These are phyloP conservation scores for Pediacus dermestoides DNA, from an alignment of 2,888 invertebrate species.

Conservation along the genomic window DNA sequence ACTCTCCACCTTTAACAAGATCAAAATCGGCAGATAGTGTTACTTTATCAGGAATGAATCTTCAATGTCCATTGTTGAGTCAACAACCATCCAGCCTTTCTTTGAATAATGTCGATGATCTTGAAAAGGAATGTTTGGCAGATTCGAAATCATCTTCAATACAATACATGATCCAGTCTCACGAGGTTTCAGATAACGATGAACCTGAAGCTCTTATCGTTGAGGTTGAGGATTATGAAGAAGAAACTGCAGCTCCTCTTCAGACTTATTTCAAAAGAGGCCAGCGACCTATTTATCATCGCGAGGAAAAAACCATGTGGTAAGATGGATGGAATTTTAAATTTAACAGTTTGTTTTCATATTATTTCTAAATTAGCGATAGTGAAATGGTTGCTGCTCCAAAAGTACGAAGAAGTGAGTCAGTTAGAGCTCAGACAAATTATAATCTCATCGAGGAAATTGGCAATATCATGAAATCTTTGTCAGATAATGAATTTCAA, in stretches of 20 bases:
- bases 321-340: conserved; percentile 32
- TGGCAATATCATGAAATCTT: conserved; percentile 46
- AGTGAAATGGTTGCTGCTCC: conserved; percentile 44
- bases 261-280: conserved; percentile 65
- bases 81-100: conserved; percentile 72
- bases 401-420: conserved; percentile 44
- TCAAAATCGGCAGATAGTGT: conserved; percentile 78
- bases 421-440: conserved; percentile 47
- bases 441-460: conserved; percentile 53
- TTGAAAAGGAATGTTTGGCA: conserved; percentile 52
- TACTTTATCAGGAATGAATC: conserved; percentile 48
- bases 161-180: conserved; percentile 26
- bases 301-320: conserved; percentile 59
- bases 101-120: conserved; percentile 67
- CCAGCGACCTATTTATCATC: conserved; percentile 70
- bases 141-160: conserved; percentile 40
- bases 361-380: conserved; percentile 39
- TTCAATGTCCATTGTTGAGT: conserved; percentile 53
- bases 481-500: conserved; percentile 49
- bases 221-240: conserved; percentile 76
- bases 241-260: conserved; percentile 73
- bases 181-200: conserved; percentile 38
- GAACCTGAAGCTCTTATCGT: conserved; percentile 74
- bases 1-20: conserved; percentile 54
- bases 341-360: background rate